Evolutionary conservation across 1,140 invertebrate genomes (phyloP), one percentile per base, ranked within the genome.

Genomic region (Dendrolimus punctatus): DNA sequence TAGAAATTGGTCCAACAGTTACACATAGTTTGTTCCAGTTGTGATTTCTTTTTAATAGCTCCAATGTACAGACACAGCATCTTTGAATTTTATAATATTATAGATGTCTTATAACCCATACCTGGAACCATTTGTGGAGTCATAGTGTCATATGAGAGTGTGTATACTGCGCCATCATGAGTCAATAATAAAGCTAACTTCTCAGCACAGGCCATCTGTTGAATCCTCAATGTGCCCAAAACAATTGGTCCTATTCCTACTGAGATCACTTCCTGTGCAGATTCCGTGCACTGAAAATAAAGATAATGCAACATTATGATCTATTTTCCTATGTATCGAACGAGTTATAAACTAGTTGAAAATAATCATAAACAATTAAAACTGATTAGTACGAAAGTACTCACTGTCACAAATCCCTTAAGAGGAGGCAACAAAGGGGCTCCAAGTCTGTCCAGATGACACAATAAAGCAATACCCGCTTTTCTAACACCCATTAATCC

Each of bases 391-490:
- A 23, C 23, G 3, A 23, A 23, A 23, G 23, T 55, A 75, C 73
- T 78, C 68, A 87, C 85, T 39, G 76, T 80, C 36, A 82, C 76
- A 69, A 86, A 85, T 56, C 85, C 85, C 56, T 85, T 85, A 6
- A 82, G 80, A 36, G 94, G 91, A 0, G 95, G 95, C 57, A 95
- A 85, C 61, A 96, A 91, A 0, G 95, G 95, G 6, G 90, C 82
- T n/a, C 95, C 93, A 40, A 98, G 80, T 64, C 95, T 88, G 82
- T 97, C 96, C 45, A 98, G 84, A 77, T 97, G 96, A 23, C 94
- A 94, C 86, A 98, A 93, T 43, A 98, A 90, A 23, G 96, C 93
- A 8, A 98, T 95, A 9, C 95, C 96, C 40, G 93, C 94, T 83
- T 96, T 93, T 47, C 93, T 91, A 6, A 98, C 84, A 73, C 97